Evolutionary conservation across 2,888 invertebrate genomes (phyloP).

Genomic region (Melanostoma mellinum): DNA sequence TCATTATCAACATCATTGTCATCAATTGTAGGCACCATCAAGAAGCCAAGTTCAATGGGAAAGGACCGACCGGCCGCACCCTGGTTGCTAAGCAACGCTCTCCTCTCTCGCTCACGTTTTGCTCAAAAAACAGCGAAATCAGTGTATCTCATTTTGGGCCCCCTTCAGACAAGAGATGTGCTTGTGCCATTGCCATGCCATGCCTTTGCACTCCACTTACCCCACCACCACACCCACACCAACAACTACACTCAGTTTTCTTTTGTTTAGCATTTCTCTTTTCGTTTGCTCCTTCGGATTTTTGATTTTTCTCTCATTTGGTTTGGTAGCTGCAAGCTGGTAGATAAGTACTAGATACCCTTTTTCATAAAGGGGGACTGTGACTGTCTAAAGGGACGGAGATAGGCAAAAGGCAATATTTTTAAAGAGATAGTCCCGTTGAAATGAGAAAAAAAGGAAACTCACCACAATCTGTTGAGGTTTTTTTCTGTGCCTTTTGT

Average conservation of each 20-base stretch:
- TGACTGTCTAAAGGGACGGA: background rate
- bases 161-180: slow-evolving; percentile 2
- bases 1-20: slow-evolving; percentile 22
- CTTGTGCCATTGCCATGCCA: slow-evolving; percentile 9
- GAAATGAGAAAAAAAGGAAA: slow-evolving; percentile 24
- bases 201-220: slow-evolving; percentile 18
- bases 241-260: slow-evolving; percentile 7
- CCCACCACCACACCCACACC: slow-evolving; percentile 3
- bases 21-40: slow-evolving; percentile 20
- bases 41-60: slow-evolving; percentile 67
- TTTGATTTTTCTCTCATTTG: slow-evolving; percentile 10
- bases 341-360: background rate
- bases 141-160: slow-evolving; percentile 6
- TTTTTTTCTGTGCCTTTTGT: slow-evolving; percentile 42
- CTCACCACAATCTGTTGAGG: slow-evolving; percentile 57
- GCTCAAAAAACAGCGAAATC: slow-evolving; percentile 20
- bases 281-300: slow-evolving; percentile 19
- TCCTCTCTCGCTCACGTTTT: slow-evolving; percentile 39
- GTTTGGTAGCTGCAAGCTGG: background rate
- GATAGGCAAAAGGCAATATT: slow-evolving; percentile 7
- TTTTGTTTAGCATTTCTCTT: slow-evolving; percentile 55
- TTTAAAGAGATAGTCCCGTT: slow-evolving; percentile 35
- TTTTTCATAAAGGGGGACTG: background rate
- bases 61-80: slow-evolving; percentile 70
- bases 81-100: slow-evolving; percentile 72